phyloP scores from a whole-genome alignment of 2,113 vertebrate species.

The Limnothrissa miodon region DNA sequence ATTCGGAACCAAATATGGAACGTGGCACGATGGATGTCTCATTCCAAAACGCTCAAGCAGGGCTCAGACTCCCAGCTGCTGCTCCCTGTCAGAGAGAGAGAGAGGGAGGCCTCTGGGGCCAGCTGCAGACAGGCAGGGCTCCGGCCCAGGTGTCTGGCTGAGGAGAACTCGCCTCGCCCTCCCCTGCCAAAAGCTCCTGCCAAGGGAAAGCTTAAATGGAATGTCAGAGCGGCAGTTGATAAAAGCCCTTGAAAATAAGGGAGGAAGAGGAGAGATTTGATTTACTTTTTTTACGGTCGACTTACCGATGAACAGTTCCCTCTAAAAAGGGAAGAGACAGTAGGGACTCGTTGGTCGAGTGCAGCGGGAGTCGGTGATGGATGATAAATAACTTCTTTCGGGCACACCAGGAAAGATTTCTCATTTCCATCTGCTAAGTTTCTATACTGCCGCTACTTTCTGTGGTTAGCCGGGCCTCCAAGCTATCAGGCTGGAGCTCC shows the following conservation, averaged over 20 bases:
- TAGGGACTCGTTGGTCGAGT: not conserved
- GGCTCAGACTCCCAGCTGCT: not conserved
- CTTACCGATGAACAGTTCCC: not conserved
- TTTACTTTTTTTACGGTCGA: not conserved
- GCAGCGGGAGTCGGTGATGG: not conserved
- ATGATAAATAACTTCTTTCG: conserved; percentile 4
- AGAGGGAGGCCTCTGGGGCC: not conserved
- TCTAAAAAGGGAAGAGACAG: not conserved
- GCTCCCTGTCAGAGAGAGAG: not conserved
- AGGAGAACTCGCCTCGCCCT: not conserved
- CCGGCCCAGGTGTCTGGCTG: conserved; percentile 4
- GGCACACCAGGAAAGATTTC: not conserved
- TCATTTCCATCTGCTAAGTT: not conserved
- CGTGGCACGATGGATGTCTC: not conserved
- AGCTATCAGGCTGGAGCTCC: not conserved
- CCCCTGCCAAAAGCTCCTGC: not conserved
- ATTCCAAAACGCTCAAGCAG: not conserved
- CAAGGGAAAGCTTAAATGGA: not conserved
- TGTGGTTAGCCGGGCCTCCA: not conserved
- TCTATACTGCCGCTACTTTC: not conserved
- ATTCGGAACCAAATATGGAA: not conserved
- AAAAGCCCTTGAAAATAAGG: not conserved
- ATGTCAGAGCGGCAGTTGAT: not conserved
- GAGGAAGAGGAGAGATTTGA: not conserved
- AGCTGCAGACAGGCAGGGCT: not conserved